Evolutionary conservation across 2,888 invertebrate species (phyloP), one percentile per base, ranked within the genome.

Genomic region (Drosophila fulvimacula): DNA sequence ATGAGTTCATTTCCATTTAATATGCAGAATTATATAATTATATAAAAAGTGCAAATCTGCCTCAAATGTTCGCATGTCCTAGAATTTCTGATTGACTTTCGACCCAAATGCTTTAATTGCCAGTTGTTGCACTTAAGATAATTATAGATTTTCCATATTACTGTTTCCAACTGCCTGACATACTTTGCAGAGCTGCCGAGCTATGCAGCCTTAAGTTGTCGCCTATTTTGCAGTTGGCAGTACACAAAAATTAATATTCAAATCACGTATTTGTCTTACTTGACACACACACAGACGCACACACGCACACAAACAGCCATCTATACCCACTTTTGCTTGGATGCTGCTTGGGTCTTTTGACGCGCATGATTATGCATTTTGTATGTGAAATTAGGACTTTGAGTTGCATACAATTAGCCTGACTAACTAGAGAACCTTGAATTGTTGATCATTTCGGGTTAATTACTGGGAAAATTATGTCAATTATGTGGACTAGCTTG

Each of bases 281-380:
- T 85, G 84, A 68, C 79, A 73, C 58, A 79, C 65, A 67, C 41
- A 56, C 39, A 38, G 17, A 48, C 65, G 49, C 56, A 64, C 52
- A 48, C 58, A 57, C 27, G 53, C 42, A 48, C 65, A 53, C 56
- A 64, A 49, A 48, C 58, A 57, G 24, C 53, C 42, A 41, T 27
- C 44, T 42, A 58, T 27, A 59, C n/a, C 38, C 38, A 38, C 41
- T 13, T 6, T 19, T 30, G 56, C 42, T 38, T 3, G 24, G 5
- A 9, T n/a, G 59, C 42, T 42, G 19, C 41, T 42, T 19, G 13
- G 42, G 13, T 21, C 21, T 30, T 44, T 38, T 41, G 61, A 49
- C 58, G 76, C 64, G 69, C 85, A 85, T 86, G 85, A 87, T 87
- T 77, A 84, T 87, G 88, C 85, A 86, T 86, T 84, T 86, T 84